These are phyloP conservation scores for Ceyx erithaca DNA, from an alignment of 2,797 vertebrate species.

Conservation along the genomic window DNA sequence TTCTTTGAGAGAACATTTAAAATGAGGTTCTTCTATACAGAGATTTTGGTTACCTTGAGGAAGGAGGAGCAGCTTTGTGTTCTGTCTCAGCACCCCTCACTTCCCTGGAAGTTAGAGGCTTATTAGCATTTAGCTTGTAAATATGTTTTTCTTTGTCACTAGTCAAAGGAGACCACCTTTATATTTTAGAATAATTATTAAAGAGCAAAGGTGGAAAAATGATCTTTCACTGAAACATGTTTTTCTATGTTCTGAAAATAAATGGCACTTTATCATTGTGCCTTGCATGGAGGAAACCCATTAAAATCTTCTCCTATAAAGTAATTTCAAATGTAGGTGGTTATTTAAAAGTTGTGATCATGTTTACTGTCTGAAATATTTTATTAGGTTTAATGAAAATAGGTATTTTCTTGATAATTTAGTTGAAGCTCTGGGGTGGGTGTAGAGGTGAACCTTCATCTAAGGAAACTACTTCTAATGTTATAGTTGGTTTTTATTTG, in stretches of 20 bases:
- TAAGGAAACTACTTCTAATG: background rate
- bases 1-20: background rate
- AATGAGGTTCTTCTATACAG: background rate
- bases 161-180: background rate
- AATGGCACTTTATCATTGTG: background rate
- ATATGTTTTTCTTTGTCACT: background rate
- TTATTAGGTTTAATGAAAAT: background rate
- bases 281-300: background rate
- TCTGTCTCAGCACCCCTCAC: background rate
- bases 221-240: background rate
- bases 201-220: background rate
- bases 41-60: background rate
- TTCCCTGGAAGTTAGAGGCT: background rate
- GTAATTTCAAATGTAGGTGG: background rate
- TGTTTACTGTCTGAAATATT: background rate
- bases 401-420: background rate
- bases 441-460: background rate
- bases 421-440: background rate
- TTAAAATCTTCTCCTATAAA: background rate
- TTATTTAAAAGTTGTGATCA: background rate
- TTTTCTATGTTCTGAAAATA: background rate
- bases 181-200: background rate
- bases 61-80: background rate
- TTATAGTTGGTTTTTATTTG: background rate
- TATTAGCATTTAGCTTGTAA: background rate